Conservation (phyloP, 2,113 vertebrate genomes). For the Pao palembangensis region DNA sequence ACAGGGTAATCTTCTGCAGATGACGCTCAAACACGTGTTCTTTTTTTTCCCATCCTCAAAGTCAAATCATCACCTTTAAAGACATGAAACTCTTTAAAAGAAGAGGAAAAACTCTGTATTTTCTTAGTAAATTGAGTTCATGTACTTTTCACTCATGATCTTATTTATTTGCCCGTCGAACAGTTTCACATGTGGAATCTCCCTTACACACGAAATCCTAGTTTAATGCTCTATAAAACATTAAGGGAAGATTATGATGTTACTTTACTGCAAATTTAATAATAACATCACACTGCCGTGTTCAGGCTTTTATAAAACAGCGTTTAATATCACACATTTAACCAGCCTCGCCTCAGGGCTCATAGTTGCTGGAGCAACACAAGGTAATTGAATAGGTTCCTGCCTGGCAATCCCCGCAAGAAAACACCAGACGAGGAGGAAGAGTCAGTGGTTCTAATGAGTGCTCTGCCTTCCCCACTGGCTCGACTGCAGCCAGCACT, state of each 20-base stretch:
- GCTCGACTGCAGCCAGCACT: constrained; percentile 50
- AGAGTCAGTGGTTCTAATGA: constrained; percentile 65
- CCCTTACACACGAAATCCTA: not conserved
- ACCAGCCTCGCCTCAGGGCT: constrained; percentile 52
- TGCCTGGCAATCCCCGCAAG: constrained; percentile 71
- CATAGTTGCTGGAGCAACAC: constrained; percentile 63
- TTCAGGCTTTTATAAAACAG: constrained; percentile 18
- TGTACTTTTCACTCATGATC: not conserved
- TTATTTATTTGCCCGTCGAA: too few relatives aligned
- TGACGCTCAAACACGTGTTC: not conserved
- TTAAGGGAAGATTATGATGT: constrained; percentile 14
- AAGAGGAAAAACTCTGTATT: too few relatives aligned
- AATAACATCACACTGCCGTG: constrained; percentile 17
- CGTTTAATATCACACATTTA: constrained; percentile 55
- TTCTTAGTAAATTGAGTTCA: not conserved
- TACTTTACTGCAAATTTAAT: constrained; percentile 18
- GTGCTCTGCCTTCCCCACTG: constrained; percentile 53
- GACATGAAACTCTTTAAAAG: too few relatives aligned
- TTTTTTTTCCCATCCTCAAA: too few relatives aligned
- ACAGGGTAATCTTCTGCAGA: constrained; percentile 6
- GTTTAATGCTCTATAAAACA: constrained; percentile 11
- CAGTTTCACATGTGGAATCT: too few relatives aligned
- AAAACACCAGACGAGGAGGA: constrained; percentile 48
- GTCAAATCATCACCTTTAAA: too few relatives aligned
- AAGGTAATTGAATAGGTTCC: constrained; percentile 75